These are phyloP conservation scores for Podilymbus podiceps DNA, from an alignment of 2,113 vertebrate genomes.

Conservation along the genomic window DNA sequence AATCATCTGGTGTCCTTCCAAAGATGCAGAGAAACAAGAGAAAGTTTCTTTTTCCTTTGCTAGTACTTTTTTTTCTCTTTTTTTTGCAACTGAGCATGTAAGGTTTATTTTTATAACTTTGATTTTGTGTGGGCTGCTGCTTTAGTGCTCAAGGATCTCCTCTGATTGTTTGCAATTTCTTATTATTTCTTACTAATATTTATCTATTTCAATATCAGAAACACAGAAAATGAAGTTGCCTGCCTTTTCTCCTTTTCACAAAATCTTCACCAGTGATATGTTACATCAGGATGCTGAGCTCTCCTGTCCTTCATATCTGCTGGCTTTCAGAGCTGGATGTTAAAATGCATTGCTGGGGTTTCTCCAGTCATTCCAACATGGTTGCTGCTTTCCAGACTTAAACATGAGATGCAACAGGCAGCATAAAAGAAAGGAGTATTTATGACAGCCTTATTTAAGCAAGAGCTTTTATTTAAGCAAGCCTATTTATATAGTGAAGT, in stretches of 20 bases:
- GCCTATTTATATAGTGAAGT: not conserved
- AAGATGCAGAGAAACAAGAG: not conserved
- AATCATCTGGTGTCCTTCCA: not conserved
- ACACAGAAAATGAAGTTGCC: not conserved
- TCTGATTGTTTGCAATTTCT: not conserved
- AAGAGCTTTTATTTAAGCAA: constrained; percentile 29
- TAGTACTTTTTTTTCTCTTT: not conserved
- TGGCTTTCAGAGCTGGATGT: not conserved
- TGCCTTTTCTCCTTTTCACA: not conserved
- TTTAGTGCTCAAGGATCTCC: not conserved
- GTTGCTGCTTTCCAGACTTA: not conserved
- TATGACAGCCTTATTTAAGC: constrained; percentile 19
- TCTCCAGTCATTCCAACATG: not conserved
- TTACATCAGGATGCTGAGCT: not conserved
- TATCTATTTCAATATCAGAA: not conserved
- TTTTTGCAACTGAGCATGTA: not conserved
- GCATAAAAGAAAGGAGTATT: not conserved
- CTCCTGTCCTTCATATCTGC: not conserved
- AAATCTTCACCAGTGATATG: not conserved
- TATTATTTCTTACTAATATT: not conserved
- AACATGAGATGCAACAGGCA: not conserved
- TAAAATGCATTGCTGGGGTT: not conserved
- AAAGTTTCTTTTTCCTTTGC: not conserved
- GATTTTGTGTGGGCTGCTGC: not conserved
- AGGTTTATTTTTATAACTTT: constrained; percentile 1